Percentiles rank a stretch among this genome's conserved stretches.
phyloP scores from a whole-genome alignment of 1,140 invertebrate species.

The Paramacrobiotus metropolitanus region DNA sequence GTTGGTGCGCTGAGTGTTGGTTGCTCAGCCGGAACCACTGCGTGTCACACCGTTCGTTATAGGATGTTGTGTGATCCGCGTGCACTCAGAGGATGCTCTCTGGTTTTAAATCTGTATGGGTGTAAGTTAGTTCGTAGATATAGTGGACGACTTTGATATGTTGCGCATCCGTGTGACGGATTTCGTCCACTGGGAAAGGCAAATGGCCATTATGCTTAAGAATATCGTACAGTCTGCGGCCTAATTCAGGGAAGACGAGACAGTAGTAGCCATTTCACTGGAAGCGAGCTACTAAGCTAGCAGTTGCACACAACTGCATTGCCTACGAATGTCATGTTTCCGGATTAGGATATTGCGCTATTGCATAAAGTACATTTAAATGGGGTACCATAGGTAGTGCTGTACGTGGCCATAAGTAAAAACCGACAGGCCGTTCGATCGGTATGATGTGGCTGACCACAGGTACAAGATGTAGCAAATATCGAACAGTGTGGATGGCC shows the following conservation, averaged over 20 bases:
- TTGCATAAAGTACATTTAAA: no score
- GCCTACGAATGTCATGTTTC: slow-evolving; percentile 66
- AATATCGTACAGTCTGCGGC: slow-evolving; percentile 97
- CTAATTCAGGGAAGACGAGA: slow-evolving; percentile 95
- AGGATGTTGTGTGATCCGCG: slow-evolving; percentile 26
- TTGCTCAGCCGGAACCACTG: no score
- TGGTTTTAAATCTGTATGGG: slow-evolving; percentile 96
- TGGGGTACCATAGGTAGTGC: no score
- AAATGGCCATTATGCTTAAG: slow-evolving; percentile 97
- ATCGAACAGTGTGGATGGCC: no score
- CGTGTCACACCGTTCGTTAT: neutral
- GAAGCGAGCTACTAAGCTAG: slow-evolving; percentile 96
- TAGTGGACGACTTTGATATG: slow-evolving; percentile 84
- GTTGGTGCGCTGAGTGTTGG: slow-evolving; percentile 51
- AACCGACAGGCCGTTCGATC: no score
- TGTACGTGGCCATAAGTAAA: no score
- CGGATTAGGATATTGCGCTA: no score
- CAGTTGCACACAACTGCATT: slow-evolving; percentile 78
- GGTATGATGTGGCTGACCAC: no score
- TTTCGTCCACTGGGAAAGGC: slow-evolving; percentile 88
- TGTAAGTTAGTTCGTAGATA: slow-evolving; percentile 86
- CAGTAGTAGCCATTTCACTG: slow-evolving; percentile 98
- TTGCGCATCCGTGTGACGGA: slow-evolving; percentile 90
- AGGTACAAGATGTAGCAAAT: no score
- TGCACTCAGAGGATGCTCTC: slow-evolving; percentile 95